Evolutionary conservation across 2,797 vertebrate genomes (phyloP).

Genomic region (Furcifer pardalis): DNA sequence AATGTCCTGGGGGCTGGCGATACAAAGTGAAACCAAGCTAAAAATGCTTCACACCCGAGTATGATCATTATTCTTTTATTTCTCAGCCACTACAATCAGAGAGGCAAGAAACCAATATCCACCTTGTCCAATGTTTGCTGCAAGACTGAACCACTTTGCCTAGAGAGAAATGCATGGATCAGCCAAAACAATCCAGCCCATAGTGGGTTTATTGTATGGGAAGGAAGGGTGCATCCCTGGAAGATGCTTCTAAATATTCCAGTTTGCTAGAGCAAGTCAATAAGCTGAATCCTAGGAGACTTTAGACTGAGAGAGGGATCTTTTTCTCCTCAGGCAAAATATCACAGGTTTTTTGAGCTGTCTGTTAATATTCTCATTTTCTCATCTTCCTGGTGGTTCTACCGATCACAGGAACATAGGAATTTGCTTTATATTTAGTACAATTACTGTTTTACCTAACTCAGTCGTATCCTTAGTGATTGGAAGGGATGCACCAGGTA

Average conservation of each 20-base stretch:
- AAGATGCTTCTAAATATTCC: background rate
- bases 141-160: background rate
- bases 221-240: background rate
- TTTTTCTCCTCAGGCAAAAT: background rate
- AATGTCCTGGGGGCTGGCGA: constrained; percentile 51
- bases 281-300: background rate
- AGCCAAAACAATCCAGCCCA: background rate
- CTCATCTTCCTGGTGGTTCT: background rate
- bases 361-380: background rate
- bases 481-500: no score
- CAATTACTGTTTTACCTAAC: no score
- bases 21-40: constrained; percentile 33
- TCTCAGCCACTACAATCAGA: background rate
- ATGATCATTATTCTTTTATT: background rate
- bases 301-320: background rate
- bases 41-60: background rate
- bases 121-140: background rate
- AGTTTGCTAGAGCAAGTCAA: background rate
- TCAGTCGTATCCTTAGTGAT: no score
- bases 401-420: no score
- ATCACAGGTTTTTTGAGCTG: background rate
- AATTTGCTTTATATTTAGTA: no score
- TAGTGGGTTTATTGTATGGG: background rate
- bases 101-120: background rate
- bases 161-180: background rate